phyloP scores from a whole-genome alignment of 2,113 vertebrate species.

The Pseudorectes ferrugineus region DNA sequence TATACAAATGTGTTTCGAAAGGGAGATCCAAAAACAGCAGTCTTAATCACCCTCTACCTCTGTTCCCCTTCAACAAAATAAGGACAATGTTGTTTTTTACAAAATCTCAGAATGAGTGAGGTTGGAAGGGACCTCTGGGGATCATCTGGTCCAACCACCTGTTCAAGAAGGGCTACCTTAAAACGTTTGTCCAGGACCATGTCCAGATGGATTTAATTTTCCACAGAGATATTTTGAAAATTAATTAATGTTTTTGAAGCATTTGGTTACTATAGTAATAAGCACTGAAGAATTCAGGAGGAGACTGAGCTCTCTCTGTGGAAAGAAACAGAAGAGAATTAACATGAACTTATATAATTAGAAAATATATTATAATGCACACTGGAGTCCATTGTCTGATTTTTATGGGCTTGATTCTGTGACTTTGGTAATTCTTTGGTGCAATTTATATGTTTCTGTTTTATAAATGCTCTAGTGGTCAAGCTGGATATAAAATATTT shows the following conservation, averaged over 20 bases:
- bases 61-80: not conserved
- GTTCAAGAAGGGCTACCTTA: not conserved
- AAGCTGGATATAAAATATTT: not conserved
- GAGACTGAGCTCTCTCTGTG: not conserved
- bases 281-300: not conserved
- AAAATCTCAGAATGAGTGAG: not conserved
- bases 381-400: not conserved
- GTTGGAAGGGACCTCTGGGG: not conserved
- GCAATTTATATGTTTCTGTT: not conserved
- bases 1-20: not conserved
- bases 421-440: not conserved
- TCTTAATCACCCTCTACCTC: not conserved
- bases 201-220: not conserved
- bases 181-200: not conserved
- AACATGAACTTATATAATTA: not conserved
- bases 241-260: not conserved
- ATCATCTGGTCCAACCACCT: not conserved
- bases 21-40: not conserved
- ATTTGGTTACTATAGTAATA: slow-evolving; percentile 38
- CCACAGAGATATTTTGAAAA: not conserved
- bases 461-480: not conserved
- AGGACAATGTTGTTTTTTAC: not conserved
- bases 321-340: not conserved
- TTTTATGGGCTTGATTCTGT: not conserved
- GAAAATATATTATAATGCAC: not conserved